Conservation (phyloP, 2,797 vertebrate genomes). For the Novumbra hubbsi region DNA sequence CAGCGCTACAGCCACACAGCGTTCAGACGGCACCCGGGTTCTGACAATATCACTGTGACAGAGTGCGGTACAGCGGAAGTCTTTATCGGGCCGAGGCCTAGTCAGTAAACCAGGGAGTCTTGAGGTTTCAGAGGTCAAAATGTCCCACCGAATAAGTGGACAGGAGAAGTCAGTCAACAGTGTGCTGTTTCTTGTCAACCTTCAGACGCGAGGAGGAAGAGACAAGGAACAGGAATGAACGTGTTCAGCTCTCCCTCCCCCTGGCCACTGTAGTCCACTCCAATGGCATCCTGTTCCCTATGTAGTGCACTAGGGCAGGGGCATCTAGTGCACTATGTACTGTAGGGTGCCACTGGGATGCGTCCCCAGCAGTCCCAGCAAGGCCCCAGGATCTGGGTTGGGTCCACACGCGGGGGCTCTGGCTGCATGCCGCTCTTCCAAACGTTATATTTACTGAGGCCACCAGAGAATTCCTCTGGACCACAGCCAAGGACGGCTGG, state of each 20-base stretch:
- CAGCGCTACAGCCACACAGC: neutral
- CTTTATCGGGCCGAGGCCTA: neutral
- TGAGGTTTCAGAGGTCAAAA: neutral
- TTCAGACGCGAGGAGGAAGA: neutral
- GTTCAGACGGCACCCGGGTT: neutral
- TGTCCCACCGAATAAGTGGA: neutral
- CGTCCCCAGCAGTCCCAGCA: constrained; percentile 58
- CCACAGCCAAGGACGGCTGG: constrained; percentile 59
- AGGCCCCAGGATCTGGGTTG: constrained; percentile 74
- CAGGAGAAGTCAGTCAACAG: neutral
- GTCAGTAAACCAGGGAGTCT: neutral
- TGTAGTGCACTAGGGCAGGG: neutral
- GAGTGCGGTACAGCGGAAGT: neutral
- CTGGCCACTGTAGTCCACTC: neutral
- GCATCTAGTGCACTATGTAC: neutral
- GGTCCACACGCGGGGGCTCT: constrained; percentile 69
- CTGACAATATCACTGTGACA: neutral
- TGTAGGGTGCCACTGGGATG: neutral
- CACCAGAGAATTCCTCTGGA: constrained; percentile 76
- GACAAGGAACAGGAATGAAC: neutral
- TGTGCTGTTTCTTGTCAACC: neutral
- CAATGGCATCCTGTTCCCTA: neutral
- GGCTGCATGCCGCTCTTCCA: constrained; percentile 60
- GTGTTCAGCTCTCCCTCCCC: neutral
- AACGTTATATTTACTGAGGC: constrained; percentile 76